Base-by-base conservation (phyloP, 2,888 invertebrate species). In the Chironomus tentans region DNA sequence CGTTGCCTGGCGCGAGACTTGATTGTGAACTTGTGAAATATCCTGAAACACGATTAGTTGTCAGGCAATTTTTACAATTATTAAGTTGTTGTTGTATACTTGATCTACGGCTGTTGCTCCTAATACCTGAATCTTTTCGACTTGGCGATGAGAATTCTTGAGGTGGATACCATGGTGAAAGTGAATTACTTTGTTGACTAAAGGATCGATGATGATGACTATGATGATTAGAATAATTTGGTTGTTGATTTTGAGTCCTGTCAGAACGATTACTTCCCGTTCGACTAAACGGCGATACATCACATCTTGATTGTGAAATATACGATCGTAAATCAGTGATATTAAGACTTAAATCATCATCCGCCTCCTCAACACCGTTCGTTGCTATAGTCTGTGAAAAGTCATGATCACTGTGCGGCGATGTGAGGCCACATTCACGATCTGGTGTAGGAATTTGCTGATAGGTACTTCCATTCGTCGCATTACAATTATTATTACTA, bases 21-120 rank as follows among this genome's bases (percentile, higher is more conserved):
- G 93, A 93, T 79, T 92, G 92, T 81, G 92, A 94, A 77, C 94
- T 93, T 3, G 94, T 94, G 82, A 93, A 94, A 84, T 94, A 95
- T 21, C 94, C 94, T 47, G 94, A 94, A 2, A 94, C 94, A 48
- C 94, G 87, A 79, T 94, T 92, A 77, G 90, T 90, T 80, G 92
- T 85, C 78, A 92, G 87, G 79, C 93, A 91, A 68, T 89, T 89
- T 80, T 92, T 91, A 38, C 87, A 81, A 81, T 83, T 82, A 79
- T 56, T 56, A 56, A 93, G 93, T 88, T 93, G 93, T 80, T 92
- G 93, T 80, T 92, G 92, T 81, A 94, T 93, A 81, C 94, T 94
- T 80, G 93, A 93, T 77, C 94, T 87, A 3, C 94, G 87, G 79
- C 94, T 94, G 76, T 92, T 93, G 82, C 94, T 94, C 79, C 91